Evolutionary conservation across 92 coral and sea anemone species (phyloP).

Genomic region (Diadumene lineata): DNA sequence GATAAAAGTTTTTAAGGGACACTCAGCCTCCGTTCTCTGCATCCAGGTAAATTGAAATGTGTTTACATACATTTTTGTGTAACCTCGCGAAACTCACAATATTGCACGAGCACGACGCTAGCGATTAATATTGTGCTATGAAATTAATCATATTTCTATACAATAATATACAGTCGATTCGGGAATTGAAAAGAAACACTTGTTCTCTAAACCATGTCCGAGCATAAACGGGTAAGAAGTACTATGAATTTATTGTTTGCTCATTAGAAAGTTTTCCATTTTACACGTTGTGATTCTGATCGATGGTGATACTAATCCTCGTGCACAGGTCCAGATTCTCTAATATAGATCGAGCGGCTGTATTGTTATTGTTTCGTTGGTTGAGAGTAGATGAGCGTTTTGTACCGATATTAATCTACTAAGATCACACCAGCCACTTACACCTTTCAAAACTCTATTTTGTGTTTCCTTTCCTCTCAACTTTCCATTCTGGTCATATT

Average conservation of each 20-base stretch:
- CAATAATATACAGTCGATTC: background rate
- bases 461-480: background rate
- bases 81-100: background rate
- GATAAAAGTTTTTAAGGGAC: slow-evolving; percentile 72
- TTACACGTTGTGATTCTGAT: background rate
- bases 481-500: background rate
- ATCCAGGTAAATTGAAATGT: slow-evolving; percentile 67
- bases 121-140: background rate
- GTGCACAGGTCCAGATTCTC: too few relatives aligned
- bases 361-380: too few relatives aligned
- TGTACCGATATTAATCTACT: background rate
- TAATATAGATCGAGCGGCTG: too few relatives aligned
- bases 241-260: background rate
- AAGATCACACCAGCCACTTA: background rate
- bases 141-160: background rate
- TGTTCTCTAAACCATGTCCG: too few relatives aligned
- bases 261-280: background rate
- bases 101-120: background rate
- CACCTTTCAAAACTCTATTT: background rate
- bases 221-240: background rate
- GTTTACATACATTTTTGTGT: background rate
- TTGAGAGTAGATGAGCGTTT: background rate
- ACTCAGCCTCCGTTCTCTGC: slow-evolving; percentile 69
- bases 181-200: background rate
- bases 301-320: background rate